These are phyloP conservation scores for Percina caprodes DNA, from an alignment of 2,113 vertebrate species.

Conservation along the genomic window DNA sequence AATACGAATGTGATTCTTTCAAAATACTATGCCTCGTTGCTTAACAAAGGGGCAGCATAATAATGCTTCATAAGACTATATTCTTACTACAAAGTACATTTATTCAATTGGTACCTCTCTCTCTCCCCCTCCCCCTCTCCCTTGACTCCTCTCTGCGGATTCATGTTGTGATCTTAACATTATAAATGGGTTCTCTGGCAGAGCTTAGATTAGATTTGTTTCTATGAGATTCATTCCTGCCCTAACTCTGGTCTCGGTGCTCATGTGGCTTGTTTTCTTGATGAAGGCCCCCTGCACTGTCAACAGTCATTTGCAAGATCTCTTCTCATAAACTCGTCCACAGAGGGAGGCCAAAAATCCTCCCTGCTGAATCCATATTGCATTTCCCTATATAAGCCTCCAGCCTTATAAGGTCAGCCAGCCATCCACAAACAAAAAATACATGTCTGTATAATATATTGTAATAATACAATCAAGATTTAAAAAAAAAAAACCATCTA, in stretches of 20 bases:
- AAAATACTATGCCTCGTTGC: slow-evolving; percentile 3
- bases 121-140: slow-evolving; percentile 4
- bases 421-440: slow-evolving; percentile 9
- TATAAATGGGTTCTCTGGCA: slow-evolving; percentile 77
- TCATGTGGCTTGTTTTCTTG: slow-evolving; percentile 78
- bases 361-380: slow-evolving; percentile 38
- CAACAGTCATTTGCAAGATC: slow-evolving; percentile 78
- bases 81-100: slow-evolving; percentile 51
- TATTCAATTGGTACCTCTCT: slow-evolving; percentile 44
- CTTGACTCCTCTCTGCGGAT: slow-evolving; percentile 52
- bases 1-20: slow-evolving; percentile 43
- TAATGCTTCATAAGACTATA: slow-evolving; percentile 47
- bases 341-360: slow-evolving; percentile 46
- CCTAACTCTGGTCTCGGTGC: slow-evolving; percentile 71
- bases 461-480: slow-evolving; percentile 14
- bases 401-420: slow-evolving; percentile 37
- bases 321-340: slow-evolving; percentile 71
- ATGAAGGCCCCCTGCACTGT: slow-evolving; percentile 78
- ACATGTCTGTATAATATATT: slow-evolving; percentile 8
- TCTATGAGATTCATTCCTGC: slow-evolving; percentile 74
- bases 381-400: neutral
- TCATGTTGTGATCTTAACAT: slow-evolving; percentile 73
- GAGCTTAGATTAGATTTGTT: slow-evolving; percentile 78
- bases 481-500: neutral
- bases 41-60: slow-evolving; percentile 29